Base-by-base conservation (phyloP, 2,888 invertebrate genomes). In the Cybosia mesomella region DNA sequence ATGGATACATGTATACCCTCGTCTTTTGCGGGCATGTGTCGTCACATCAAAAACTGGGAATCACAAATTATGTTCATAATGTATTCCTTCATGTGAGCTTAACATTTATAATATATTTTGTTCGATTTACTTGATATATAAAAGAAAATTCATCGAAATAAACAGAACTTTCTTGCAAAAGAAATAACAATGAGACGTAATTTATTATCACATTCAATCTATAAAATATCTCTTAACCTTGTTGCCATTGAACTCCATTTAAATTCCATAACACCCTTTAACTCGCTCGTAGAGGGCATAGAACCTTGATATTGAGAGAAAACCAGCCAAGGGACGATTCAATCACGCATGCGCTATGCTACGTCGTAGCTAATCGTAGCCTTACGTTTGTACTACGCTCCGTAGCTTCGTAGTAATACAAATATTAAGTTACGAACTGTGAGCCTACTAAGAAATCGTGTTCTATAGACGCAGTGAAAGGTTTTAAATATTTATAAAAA, bases 331-430 rank as follows among this genome's bases (percentile, higher is more conserved):
- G 34, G 68, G 68, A 54, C 60, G 59, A 59, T 28, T 28, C 34
- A 2, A 66, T 58, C 24, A 58, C 76, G 75, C 79, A 73, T 73
- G 79, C 80, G 79, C 58, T 13, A 10, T 7, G 62, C 74, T 72
- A 73, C 82, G 55, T 1, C 73, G 71, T 80, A 77, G 82, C 63
- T 53, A 9, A 58, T 65, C 71, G 73, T 78, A 78, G 76, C 66
- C 65, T 67, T 71, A 75, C 73, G 71, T n/a, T 61, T 57, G 68
- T 75, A 77, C 82, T 82, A 81, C 77, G 71, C 24, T 58, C 0
- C 71, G 73, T 81, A 70, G 67, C 63, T 36, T 22, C 54, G 72
- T 82, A 80, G 80, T 73, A 77, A 63, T 39, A 58, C 15, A 59
- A 70, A 58, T 63, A 63, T 58, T 66, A 21, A 61, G 66, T 64